Evolutionary conservation across 2,888 invertebrate genomes (phyloP).

Genomic region (Drosophila paranaensis): DNA sequence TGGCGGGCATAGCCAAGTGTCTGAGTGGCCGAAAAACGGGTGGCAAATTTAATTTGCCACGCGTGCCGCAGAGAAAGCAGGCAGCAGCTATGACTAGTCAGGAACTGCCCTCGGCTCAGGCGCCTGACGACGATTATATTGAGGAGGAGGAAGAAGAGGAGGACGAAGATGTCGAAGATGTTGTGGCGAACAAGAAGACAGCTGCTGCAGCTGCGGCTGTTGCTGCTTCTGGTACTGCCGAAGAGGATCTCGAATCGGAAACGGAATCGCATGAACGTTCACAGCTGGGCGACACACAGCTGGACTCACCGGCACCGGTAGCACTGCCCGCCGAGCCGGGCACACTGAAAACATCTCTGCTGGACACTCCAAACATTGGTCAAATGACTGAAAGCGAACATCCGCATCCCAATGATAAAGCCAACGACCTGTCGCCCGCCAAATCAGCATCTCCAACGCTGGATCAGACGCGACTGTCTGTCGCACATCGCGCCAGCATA

Average conservation of each 20-base stretch:
- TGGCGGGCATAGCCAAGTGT: slow-evolving; percentile 90
- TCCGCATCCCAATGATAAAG: slow-evolving; percentile 89
- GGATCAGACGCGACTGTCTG: slow-evolving; percentile 75
- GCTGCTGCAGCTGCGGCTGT: slow-evolving; percentile 54
- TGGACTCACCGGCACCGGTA: slow-evolving; percentile 90
- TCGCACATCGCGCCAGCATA: slow-evolving; percentile 87
- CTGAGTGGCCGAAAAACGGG: slow-evolving; percentile 85
- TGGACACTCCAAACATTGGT: slow-evolving; percentile 94
- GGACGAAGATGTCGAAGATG: slow-evolving; percentile 83
- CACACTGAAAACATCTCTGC: slow-evolving; percentile 94
- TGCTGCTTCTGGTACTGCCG: slow-evolving; percentile 14
- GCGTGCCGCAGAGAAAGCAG: slow-evolving; percentile 83
- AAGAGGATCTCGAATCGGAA: slow-evolving; percentile 76
- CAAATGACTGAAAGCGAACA: slow-evolving; percentile 98
- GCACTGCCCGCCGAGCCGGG: slow-evolving; percentile 96
- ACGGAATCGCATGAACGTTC: slow-evolving; percentile 72
- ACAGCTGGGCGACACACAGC: slow-evolving; percentile 80
- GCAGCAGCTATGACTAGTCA: slow-evolving; percentile 57
- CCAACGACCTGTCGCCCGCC: slow-evolving; percentile 56
- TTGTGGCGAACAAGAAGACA: slow-evolving; percentile 82
- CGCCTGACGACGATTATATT: slow-evolving; percentile 63
- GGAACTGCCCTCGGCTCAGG: slow-evolving; percentile 64
- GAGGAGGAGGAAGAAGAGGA: slow-evolving; percentile 63
- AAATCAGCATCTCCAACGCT: slow-evolving; percentile 63
- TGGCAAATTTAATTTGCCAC: slow-evolving; percentile 82